Evolutionary conservation across 2,113 vertebrate species (phyloP).

Genomic region (Ageneiosus marmoratus): DNA sequence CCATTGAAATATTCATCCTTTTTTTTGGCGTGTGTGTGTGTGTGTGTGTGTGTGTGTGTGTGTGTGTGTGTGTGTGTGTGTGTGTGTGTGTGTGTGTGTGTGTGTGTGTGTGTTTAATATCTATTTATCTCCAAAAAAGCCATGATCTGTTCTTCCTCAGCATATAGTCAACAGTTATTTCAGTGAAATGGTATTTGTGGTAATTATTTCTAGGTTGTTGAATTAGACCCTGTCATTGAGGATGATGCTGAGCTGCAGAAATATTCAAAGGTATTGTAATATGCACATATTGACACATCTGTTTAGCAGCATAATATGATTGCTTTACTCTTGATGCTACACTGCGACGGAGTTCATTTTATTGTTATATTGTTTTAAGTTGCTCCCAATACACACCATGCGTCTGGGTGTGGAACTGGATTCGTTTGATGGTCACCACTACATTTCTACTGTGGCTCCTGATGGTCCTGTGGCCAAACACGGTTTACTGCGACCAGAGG

Average conservation of each 20-base stretch:
- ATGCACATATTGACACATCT: not conserved
- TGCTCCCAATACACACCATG: constrained; percentile 89
- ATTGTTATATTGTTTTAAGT: constrained; percentile 64
- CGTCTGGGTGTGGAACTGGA: constrained; percentile 93
- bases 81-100: too few relatives aligned
- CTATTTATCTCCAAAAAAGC: not conserved
- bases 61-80: too few relatives aligned
- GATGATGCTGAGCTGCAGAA: constrained; percentile 89
- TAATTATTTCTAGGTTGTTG: constrained; percentile 77
- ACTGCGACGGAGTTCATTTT: not conserved
- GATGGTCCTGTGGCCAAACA: constrained; percentile 82
- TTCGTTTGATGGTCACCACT: constrained; percentile 94
- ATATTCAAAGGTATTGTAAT: constrained; percentile 84
- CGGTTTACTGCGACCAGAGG: constrained; percentile 82
- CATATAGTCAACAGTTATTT: not conserved
- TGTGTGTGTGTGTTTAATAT: too few relatives aligned
- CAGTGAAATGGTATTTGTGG: not conserved
- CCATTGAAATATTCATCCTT: too few relatives aligned
- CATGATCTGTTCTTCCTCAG: not conserved
- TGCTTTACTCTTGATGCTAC: not conserved
- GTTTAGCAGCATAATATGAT: not conserved
- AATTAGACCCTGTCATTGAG: constrained; percentile 83
- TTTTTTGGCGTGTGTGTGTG: too few relatives aligned
- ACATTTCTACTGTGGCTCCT: constrained; percentile 88
- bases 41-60: too few relatives aligned